Evolutionary conservation across 2,797 vertebrate species (phyloP), one percentile per base, ranked within the genome.

Genomic region (Anguilla anguilla): DNA sequence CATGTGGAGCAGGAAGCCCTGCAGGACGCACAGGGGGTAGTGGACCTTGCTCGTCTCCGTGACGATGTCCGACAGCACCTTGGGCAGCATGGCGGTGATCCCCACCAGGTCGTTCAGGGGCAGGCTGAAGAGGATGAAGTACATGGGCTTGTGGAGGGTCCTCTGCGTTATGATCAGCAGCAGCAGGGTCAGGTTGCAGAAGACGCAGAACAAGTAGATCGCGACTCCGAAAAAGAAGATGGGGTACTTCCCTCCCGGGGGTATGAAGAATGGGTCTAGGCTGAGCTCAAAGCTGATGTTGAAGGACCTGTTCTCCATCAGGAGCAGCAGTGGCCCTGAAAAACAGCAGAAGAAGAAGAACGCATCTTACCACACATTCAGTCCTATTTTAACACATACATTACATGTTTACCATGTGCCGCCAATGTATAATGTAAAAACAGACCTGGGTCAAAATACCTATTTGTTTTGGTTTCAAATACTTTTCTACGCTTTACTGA

Each of bases 1-100:
- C 93, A 96, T 92, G 90, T 96, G 96, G 1, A 96, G 92, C 72
- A 96, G n/a, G 90, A 96, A 96, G 0, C 89, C 96, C 85, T 96
- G 96, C 10, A 96, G 88, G 39, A 96, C 93, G 89, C 96, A 96
- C 0, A 95, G 91, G 6, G 92, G 94, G 86, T 96, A 96, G 59
- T 92, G 90, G 0, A 94, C 90, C 10, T 55, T 88, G 57, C 90
- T 92, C 6, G 91, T 94, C 86, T 92, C 90, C 0, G 77, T 90
- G n/a, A 92, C 1, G 83, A 92, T 92, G 79, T 92, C 89, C 11
- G 83, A 89, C 19, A 92, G 83, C 57, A 91, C 77, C 35, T 94
- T 96, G 1, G 96, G 96, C 0, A 96, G 89, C 93, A 96, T 94
- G 7, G 92, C 92, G 55, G 93, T 91, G 57, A 95, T 93, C 11